Conservation (phyloP, 2,888 invertebrate species). For the Netelia virgata region DNA sequence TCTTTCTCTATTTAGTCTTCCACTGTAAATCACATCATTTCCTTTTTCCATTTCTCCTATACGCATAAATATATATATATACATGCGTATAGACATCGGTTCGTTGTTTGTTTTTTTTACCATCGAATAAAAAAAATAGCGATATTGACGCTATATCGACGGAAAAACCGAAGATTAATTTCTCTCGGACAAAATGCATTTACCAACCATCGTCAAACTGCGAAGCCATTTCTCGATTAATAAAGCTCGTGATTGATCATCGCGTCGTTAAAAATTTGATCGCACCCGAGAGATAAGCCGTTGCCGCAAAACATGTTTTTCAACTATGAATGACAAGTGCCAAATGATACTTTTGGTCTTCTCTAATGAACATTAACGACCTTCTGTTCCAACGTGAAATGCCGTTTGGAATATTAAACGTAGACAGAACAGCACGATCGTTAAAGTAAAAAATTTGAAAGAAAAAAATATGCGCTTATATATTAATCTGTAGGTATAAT, state of each 20-base stretch:
- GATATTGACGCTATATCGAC: background rate
- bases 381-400: background rate
- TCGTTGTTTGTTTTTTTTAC: slow-evolving; percentile 31
- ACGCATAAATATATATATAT: background rate
- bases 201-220: background rate
- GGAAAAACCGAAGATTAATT: slow-evolving; percentile 40
- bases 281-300: background rate
- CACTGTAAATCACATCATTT: slow-evolving; percentile 17
- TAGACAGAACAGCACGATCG: background rate
- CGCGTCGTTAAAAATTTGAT: background rate
- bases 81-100: background rate
- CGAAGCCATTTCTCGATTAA: background rate
- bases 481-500: no score
- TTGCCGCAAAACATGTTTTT: slow-evolving; percentile 11
- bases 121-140: slow-evolving; percentile 16
- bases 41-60: slow-evolving; percentile 20
- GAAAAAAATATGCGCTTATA: background rate
- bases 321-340: background rate
- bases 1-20: slow-evolving; percentile 19
- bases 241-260: background rate
- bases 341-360: background rate
- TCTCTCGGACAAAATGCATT: slow-evolving; percentile 7
- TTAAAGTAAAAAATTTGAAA: background rate
- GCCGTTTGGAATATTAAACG: background rate
- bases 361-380: background rate